Evolutionary conservation across 2,888 invertebrate species (phyloP), one percentile per base, ranked within the genome.

Genomic region (Nomada ruficornis): DNA sequence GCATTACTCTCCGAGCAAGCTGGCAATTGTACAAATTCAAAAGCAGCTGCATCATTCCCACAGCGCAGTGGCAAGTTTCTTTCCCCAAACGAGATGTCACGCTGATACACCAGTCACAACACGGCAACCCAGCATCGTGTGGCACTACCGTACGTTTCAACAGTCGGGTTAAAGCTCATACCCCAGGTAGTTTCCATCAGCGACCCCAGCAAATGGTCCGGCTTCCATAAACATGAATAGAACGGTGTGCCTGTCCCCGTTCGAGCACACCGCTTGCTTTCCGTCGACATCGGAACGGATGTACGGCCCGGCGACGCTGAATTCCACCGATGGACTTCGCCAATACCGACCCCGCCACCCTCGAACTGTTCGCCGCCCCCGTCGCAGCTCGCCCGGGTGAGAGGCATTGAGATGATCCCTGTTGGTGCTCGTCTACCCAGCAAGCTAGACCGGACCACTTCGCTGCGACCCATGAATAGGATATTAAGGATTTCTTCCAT

Each of bases 151-250:
- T 77, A 60, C 77, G 82, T 87, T 87, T 86, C 87, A 87, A 81
- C 84, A 80, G 67, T 81, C 77, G 77, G 84, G 81, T 84, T 81
- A 87, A 87, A 86, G 86, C 87, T 86, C 81, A 88, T 84, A 81
- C 80, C 36, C 36, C 81, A 78, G 83, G 78, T 86, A 84, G 88
- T 87, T 87, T 88, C 84, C 84, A 89, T 29, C 84, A 84, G 85
- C 86, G 88, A 88, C 86, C 80, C 79, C 71, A 62, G 88, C 84
- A 90, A 91, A 90, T 91, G 89, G 89, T 89, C 85, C 90, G 80
- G 87, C 84, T 90, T 89, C 84, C 86, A 89, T 88, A 90, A 91
- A 90, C 88, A 90, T 89, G 89, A 91, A 91, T 91, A 86, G 87
- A 71, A 85, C 84, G 84, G 77, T 72, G 83, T 64, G 84, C 74